Evolutionary conservation across 2,113 vertebrate genomes (phyloP), one percentile per base, ranked within the genome.

Genomic region (Cynopterus brachyotis): DNA sequence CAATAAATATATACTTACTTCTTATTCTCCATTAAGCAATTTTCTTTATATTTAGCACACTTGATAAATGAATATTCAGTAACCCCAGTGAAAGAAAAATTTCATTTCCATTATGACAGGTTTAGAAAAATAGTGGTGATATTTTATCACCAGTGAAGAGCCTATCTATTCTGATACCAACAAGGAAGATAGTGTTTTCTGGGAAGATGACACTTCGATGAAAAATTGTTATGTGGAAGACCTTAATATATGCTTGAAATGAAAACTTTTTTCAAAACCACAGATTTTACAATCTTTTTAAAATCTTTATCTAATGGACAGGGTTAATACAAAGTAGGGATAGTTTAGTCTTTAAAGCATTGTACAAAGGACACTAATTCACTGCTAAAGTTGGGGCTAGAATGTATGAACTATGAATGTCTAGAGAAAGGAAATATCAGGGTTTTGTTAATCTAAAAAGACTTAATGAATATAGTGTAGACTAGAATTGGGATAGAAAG

Each of bases 261-360:
- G 60, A 62, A 84, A 91, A n/a, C 84, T 88, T 60, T 28, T 95
- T 64, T 96, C 59, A 79, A 91, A 88, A 91, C 40, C 70, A 91
- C 20, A 42, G 24, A 35, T 76, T 92, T 92, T 75, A 89, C 6
- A 80, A 1, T 89, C 22, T 62, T 89, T 96, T 89, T 95, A 4
- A 50, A 16, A 50, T 81, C 47, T 91, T 78, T 76, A 40, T 59
- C 15, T 94, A 47, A 80, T 59, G 57, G 53, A 45, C 59, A 64
- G 6, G 30, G 42, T 82, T 94, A 91, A 81, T 83, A 20, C 20
- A 80, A 76, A 93, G 22, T 89, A 89, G 45, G 12, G 35, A 84
- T 72, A 55, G 24, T 70, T 94, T 62, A 78, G 15, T 67, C 59
- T 28, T 73, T 55, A 91, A 67, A 73, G 35, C 73, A 91, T 72